Percentiles rank a stretch among this genome's conserved stretches.
These are phyloP conservation scores for Carpatolechia fugitivella DNA, from an alignment of 2,888 invertebrate species.

Conservation along the genomic window DNA sequence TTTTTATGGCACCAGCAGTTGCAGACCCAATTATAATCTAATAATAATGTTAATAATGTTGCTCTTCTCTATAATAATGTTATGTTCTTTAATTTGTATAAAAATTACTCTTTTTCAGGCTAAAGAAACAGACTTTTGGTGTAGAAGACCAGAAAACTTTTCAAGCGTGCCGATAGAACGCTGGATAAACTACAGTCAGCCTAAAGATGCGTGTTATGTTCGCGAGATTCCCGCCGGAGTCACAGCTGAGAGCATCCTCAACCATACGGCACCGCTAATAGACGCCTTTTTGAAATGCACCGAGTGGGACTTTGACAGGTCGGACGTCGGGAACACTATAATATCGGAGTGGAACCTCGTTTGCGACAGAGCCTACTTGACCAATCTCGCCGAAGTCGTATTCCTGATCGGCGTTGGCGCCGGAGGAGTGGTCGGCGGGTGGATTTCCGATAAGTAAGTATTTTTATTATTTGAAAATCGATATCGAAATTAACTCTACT, in stretches of 20 bases:
- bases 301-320: conserved; percentile 81
- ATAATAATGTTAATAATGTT: no score
- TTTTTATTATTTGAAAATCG: no score
- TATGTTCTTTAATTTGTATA: no score
- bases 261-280: conserved; percentile 56
- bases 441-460: conserved; percentile 84
- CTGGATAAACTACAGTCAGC: conserved; percentile 85
- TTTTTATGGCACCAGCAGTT: no score
- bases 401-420: conserved; percentile 87
- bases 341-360: conserved; percentile 88
- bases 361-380: conserved; percentile 84
- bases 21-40: no score
- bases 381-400: conserved; percentile 86
- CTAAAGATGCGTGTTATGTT: conserved; percentile 79
- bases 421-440: conserved; percentile 88
- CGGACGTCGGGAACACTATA: conserved; percentile 82
- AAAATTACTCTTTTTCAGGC: conserved; percentile 79
- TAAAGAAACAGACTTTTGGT: conserved; percentile 84
- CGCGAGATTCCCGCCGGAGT: conserved; percentile 60
- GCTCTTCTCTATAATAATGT: no score
- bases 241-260: conserved; percentile 58
- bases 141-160: conserved; percentile 80
- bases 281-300: conserved; percentile 72
- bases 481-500: no score
- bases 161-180: conserved; percentile 69